Evolutionary conservation across 2,113 vertebrate genomes (phyloP), one percentile per base, ranked within the genome.

Genomic region (Phoenicopterus ruber): DNA sequence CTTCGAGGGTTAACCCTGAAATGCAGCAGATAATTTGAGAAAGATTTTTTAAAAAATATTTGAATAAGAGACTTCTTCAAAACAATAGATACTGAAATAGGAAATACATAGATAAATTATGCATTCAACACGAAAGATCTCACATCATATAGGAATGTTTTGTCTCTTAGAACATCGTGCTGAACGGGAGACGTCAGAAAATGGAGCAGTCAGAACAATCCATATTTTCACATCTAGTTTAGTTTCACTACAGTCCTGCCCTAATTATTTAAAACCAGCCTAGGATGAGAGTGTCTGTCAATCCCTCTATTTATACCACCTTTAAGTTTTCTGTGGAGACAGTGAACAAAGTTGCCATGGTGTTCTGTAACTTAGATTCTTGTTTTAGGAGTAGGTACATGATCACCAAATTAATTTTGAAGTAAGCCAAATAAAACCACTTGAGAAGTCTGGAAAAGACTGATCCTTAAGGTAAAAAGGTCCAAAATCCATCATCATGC

Each of bases 71-170:
- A 62, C 36, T 89, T 93, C 74, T 93, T 96, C 81, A 76, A 82
- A 92, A 94, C 81, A 96, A 90, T 84, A 92, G 89, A 69, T 85
- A 76, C 70, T 82, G 70, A 94, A 91, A 86, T 92, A 72, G 49
- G 61, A 86, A 94, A 58, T 65, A n/a, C 9, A 13, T 90, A 82
- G 89, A 97, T 97, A 95, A 97, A 94, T 95, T 95, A 95, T 96
- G 89, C 91, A 97, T 95, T 97, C 93, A 80, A 69, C 73, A 57
- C 0, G 1, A 73, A 93, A 94, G 49, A 85, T 95, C 62, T 94
- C 92, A 73, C 69, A 96, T 94, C 61, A 85, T 91, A 93, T 89
- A 82, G 54, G 70, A 87, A 62, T 65, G 49, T 85, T 94, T 93
- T 82, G 73, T 93, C 44, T 89, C 86, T 88, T 92, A 76, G 57